Evolutionary conservation across 2,113 vertebrate species (phyloP).

Genomic region (Numenius arquata): DNA sequence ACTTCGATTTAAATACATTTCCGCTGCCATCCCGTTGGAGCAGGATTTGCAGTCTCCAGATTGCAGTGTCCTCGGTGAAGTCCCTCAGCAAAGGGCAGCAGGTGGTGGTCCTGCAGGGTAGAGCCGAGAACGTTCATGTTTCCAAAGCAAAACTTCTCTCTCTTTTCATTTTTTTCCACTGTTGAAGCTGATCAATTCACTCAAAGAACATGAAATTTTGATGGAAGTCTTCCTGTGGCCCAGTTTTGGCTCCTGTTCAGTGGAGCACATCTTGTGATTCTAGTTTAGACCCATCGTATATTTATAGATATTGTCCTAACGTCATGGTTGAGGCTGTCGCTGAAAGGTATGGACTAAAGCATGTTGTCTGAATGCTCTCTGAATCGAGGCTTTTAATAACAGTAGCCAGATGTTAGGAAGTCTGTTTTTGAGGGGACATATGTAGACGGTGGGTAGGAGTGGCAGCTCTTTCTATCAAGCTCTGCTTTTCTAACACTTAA

Average conservation of each 20-base stretch:
- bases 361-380: not conserved
- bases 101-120: not conserved
- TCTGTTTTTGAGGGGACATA: rapidly evolving
- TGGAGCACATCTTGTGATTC: not conserved
- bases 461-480: not conserved
- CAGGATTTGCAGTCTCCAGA: not conserved
- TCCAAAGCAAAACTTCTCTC: not conserved
- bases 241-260: not conserved
- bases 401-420: not conserved
- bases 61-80: not conserved
- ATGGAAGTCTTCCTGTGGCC: not conserved
- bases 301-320: not conserved
- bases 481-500: not conserved
- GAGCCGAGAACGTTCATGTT: not conserved
- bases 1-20: not conserved
- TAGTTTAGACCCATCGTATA: not conserved
- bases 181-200: not conserved
- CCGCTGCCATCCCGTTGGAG: not conserved
- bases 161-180: not conserved
- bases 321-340: not conserved
- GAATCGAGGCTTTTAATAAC: not conserved
- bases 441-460: not conserved
- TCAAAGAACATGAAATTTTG: not conserved
- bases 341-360: not conserved
- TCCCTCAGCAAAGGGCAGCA: not conserved